Evolutionary conservation across 2,113 vertebrate genomes (phyloP).

Genomic region (Pedetes capensis): DNA sequence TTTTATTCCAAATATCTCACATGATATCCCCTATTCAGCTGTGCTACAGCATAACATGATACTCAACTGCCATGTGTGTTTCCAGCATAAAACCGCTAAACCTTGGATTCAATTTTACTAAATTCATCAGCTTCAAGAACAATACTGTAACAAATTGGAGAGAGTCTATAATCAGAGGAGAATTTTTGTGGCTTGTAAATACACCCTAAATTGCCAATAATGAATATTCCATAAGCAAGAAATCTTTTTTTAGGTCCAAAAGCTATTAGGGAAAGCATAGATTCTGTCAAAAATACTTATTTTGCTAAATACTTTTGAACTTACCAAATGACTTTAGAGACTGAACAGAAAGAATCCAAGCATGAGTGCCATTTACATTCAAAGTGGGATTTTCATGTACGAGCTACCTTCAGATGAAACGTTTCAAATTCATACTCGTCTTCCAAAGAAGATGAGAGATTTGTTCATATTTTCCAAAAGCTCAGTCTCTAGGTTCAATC

Average conservation of each 20-base stretch:
- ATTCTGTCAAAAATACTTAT: constrained; percentile 63
- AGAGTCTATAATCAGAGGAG: constrained; percentile 53
- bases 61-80: background rate
- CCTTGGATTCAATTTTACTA: constrained; percentile 51
- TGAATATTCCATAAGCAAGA: constrained; percentile 68
- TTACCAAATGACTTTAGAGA: constrained; percentile 54
- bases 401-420: constrained; percentile 36
- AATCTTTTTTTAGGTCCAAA: constrained; percentile 49
- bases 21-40: background rate
- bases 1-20: background rate
- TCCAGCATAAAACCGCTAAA: background rate
- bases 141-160: constrained; percentile 55
- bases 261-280: constrained; percentile 46
- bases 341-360: constrained; percentile 43
- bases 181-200: constrained; percentile 66
- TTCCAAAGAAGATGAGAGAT: constrained; percentile 39
- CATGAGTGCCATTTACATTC: background rate
- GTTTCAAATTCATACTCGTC: background rate
- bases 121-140: constrained; percentile 45
- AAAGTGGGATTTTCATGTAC: constrained; percentile 49
- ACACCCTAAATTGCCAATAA: constrained; percentile 67
- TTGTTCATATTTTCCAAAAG: constrained; percentile 65
- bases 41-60: background rate
- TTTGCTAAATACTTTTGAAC: constrained; percentile 69
- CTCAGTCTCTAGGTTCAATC: constrained; percentile 33